Percentiles rank a stretch among this genome's conserved stretches.
These are phyloP conservation scores for Dioctria linearis DNA, from an alignment of 2,888 invertebrate genomes.

Conservation along the genomic window DNA sequence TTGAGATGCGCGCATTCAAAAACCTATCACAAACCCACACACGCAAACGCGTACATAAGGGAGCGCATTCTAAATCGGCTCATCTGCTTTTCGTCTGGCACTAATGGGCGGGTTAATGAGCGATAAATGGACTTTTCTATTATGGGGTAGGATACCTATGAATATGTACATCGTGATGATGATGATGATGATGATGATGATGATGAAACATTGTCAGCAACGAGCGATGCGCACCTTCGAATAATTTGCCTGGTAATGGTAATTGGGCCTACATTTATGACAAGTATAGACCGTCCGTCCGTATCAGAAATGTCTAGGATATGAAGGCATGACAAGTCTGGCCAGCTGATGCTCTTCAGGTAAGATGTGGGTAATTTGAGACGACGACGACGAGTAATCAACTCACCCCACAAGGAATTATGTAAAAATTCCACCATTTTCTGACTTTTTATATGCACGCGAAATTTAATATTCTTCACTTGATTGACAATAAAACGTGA, in stretches of 20 bases:
- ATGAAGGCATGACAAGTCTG: neutral
- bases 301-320: constrained; percentile 4
- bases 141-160: neutral
- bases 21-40: too few species aligned
- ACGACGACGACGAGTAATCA: constrained; percentile 36
- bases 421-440: constrained; percentile 9
- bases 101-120: constrained; percentile 47
- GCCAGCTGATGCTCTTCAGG: constrained; percentile 31
- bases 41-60: neutral
- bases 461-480: constrained; percentile 19
- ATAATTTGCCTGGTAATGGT: constrained; percentile 45
- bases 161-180: too few species aligned
- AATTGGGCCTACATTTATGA: constrained; percentile 16
- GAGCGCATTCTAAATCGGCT: constrained; percentile 9
- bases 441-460: neutral
- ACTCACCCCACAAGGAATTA: neutral
- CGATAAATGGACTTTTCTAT: constrained; percentile 48
- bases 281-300: neutral
- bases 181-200: neutral
- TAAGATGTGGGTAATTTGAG: constrained; percentile 29
- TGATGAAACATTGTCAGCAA: constrained; percentile 36
- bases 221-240: constrained; percentile 22
- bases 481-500: constrained; percentile 39
- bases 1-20: neutral
- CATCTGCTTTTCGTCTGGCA: neutral